These are phyloP conservation scores for Heteromormyrus szaboi DNA, from an alignment of 2,797 vertebrate species.

Conservation along the genomic window DNA sequence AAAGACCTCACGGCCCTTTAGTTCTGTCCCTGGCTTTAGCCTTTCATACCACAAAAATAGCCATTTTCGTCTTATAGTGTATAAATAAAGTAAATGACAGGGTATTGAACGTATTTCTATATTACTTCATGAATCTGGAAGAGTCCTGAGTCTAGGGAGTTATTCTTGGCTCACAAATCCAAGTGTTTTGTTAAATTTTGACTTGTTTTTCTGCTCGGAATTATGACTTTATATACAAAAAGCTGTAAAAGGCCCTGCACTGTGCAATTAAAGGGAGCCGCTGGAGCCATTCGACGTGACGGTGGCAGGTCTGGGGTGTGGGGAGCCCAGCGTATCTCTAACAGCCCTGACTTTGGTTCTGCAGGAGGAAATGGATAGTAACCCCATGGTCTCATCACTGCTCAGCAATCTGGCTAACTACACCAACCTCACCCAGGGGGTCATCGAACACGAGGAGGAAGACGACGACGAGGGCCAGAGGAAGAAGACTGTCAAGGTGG, in stretches of 20 bases:
- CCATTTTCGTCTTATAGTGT: conserved; percentile 31
- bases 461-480: conserved; percentile 77
- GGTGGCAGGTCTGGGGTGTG: not conserved
- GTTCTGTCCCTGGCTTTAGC: not conserved
- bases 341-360: conserved; percentile 10
- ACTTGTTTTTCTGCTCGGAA: not conserved
- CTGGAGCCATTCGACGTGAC: not conserved
- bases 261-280: not conserved
- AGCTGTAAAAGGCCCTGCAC: not conserved
- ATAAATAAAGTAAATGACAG: conserved; percentile 30
- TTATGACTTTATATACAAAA: not conserved
- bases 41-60: not conserved
- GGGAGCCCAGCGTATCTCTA: not conserved
- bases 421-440: conserved; percentile 92
- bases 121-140: conserved; percentile 30
- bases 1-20: not conserved
- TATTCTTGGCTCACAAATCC: not conserved
- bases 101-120: conserved; percentile 26
- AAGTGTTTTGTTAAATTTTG: conserved; percentile 4
- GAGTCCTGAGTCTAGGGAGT: not conserved
- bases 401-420: conserved; percentile 94
- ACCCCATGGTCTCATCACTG: conserved; percentile 94
- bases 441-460: conserved; percentile 86
- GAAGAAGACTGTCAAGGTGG: conserved; percentile 79
- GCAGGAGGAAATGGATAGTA: conserved; percentile 98